A percentile compares a stretch with the other conserved stretches of the same genome.
These are phyloP conservation scores for Anolis carolinensis DNA, from an alignment of 2,113 vertebrate species.

Conservation along the genomic window DNA sequence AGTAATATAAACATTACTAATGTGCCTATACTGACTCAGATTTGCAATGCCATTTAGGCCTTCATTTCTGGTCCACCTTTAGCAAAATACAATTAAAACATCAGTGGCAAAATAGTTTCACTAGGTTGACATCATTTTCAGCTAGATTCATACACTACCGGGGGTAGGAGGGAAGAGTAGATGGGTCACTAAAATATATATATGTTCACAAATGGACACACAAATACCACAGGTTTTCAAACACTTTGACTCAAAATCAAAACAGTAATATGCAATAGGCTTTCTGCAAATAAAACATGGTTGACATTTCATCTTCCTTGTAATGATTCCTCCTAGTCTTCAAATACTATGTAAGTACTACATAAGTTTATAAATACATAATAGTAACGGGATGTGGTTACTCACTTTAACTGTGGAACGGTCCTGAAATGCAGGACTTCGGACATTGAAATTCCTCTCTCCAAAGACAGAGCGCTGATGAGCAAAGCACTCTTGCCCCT, in stretches of 20 bases:
- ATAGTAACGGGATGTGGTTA: constrained; percentile 42
- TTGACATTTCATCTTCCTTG: neutral
- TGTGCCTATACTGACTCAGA: no score
- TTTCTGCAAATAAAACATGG: neutral
- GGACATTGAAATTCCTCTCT: constrained; percentile 91
- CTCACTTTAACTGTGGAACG: constrained; percentile 81
- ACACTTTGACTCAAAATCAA: constrained; percentile 21
- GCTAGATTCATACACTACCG: neutral
- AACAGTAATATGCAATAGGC: neutral
- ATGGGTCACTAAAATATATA: constrained; percentile 15
- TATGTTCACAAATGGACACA: constrained; percentile 9
- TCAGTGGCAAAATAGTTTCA: neutral
- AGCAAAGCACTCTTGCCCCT: constrained; percentile 78
- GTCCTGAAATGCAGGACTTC: constrained; percentile 77
- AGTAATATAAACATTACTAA: no score
- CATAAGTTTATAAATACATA: constrained; percentile 22
- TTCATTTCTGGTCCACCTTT: no score
- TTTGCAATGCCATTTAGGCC: no score
- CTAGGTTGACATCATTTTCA: neutral
- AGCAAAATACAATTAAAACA: no score
- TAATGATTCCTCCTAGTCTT: neutral
- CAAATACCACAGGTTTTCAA: constrained; percentile 12
- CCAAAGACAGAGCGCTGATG: constrained; percentile 90
- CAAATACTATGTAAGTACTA: constrained; percentile 41
- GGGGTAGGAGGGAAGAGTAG: neutral